These are phyloP conservation scores for Anoplopoma fimbria DNA, from an alignment of 2,113 vertebrate species.

Conservation along the genomic window DNA sequence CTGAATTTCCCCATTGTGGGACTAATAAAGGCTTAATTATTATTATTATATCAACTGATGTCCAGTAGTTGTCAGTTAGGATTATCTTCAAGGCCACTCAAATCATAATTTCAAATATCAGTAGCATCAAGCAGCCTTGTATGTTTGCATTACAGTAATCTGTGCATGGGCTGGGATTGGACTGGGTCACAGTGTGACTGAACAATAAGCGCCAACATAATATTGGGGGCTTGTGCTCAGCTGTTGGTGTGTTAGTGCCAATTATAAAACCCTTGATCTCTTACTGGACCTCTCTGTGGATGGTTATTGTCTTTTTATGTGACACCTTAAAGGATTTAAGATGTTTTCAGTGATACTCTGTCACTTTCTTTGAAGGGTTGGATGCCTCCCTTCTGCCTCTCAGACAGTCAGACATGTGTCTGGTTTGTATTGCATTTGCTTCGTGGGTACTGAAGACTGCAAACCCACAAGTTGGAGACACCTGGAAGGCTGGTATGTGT, in stretches of 20 bases:
- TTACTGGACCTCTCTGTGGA: not conserved
- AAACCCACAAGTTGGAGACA: slow-evolving; percentile 89
- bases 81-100: slow-evolving; percentile 3
- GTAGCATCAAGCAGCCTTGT: slow-evolving; percentile 12
- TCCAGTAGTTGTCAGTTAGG: not conserved
- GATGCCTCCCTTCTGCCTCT: slow-evolving; percentile 77
- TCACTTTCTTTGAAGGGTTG: slow-evolving; percentile 67
- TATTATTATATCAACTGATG: not conserved
- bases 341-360: not conserved
- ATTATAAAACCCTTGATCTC: slow-evolving; percentile 10
- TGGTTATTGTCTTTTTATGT: not conserved
- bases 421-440: slow-evolving; percentile 94
- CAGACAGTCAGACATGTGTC: slow-evolving; percentile 90
- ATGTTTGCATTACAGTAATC: not conserved
- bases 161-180: slow-evolving; percentile 17
- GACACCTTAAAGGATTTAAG: not conserved
- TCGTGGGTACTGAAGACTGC: slow-evolving; percentile 95
- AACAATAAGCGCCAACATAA: slow-evolving; percentile 29
- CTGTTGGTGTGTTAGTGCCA: slow-evolving; percentile 37
- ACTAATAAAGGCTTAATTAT: too few species aligned
- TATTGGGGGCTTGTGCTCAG: slow-evolving; percentile 25
- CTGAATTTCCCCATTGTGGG: too few species aligned
- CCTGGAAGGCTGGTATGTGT: slow-evolving; percentile 93
- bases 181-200: slow-evolving; percentile 29
- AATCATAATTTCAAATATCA: slow-evolving; percentile 11